Percentiles rank a stretch among this genome's conserved stretches.
Evolutionary conservation across 2,797 vertebrate species (phyloP).

Genomic region (Xiphophorus birchmanni): DNA sequence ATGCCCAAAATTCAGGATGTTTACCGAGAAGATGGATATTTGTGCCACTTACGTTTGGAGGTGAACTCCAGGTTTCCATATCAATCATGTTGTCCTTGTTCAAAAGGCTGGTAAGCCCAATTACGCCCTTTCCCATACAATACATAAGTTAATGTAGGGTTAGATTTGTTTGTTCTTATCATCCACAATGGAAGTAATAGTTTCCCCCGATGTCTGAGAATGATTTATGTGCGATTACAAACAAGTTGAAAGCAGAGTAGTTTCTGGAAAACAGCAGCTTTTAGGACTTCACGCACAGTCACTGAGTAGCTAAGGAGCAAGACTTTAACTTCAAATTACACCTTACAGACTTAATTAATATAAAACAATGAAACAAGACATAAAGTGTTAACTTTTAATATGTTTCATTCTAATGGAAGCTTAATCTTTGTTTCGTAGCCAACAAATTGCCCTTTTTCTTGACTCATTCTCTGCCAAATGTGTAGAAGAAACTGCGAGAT

Average conservation of each 20-base stretch:
- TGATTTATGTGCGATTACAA: slow-evolving; percentile 46
- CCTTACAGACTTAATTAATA: too few species aligned
- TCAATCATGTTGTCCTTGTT: slow-evolving; percentile 65
- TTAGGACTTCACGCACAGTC: neutral
- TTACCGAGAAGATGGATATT: slow-evolving; percentile 43
- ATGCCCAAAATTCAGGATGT: slow-evolving; percentile 38
- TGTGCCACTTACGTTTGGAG: slow-evolving; percentile 46
- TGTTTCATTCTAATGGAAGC: neutral
- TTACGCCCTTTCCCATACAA: slow-evolving; percentile 23
- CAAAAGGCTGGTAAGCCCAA: slow-evolving; percentile 46
- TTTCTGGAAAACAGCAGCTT: neutral
- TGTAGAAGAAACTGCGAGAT: neutral
- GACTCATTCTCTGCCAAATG: neutral
- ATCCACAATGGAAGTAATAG: slow-evolving; percentile 24
- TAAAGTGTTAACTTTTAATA: neutral
- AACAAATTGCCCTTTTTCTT: neutral
- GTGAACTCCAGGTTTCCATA: slow-evolving; percentile 47
- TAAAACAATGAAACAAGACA: neutral
- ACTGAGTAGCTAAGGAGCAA: neutral
- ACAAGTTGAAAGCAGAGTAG: slow-evolving; percentile 49
- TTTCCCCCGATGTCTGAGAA: slow-evolving; percentile 28
- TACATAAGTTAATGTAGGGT: slow-evolving; percentile 40
- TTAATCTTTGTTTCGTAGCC: neutral
- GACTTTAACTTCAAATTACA: neutral
- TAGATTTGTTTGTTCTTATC: slow-evolving; percentile 19